Evolutionary conservation across 2,113 vertebrate genomes (phyloP).

Genomic region (Leucoraja erinaceus): DNA sequence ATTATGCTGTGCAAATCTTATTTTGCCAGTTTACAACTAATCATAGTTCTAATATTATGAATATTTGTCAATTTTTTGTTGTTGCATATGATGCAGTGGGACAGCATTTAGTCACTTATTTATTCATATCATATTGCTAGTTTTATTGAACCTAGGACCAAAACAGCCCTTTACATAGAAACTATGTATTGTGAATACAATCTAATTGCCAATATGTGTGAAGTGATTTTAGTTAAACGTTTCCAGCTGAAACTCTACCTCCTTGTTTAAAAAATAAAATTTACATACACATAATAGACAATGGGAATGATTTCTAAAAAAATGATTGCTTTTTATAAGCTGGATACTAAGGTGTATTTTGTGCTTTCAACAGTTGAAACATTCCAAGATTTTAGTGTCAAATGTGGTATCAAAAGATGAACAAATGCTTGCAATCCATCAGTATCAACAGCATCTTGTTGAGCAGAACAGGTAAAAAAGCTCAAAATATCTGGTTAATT

Average conservation of each 20-base stretch:
- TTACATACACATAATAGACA: no score
- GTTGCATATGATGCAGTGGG: background rate
- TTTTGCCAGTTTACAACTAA: background rate
- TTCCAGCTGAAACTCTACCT: no score
- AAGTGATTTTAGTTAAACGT: background rate
- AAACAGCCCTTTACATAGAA: background rate
- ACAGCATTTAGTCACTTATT: background rate
- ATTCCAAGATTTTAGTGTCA: background rate
- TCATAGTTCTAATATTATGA: background rate
- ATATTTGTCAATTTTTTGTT: background rate
- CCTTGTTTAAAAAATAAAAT: no score
- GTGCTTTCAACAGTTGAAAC: background rate
- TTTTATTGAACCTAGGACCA: background rate
- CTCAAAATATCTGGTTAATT: background rate
- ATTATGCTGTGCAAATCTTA: background rate
- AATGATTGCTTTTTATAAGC: no score
- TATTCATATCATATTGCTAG: background rate
- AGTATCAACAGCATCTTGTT: slow-evolving; percentile 71
- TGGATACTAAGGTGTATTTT: background rate
- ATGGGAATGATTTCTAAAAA: no score
- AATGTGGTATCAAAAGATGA: slow-evolving; percentile 45
- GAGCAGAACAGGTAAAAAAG: slow-evolving; percentile 69
- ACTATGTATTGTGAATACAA: background rate
- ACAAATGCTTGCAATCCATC: slow-evolving; percentile 54
- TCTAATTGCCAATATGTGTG: background rate